phyloP scores from a whole-genome alignment of 2,888 invertebrate genomes.

The Mimachlamys varia region DNA sequence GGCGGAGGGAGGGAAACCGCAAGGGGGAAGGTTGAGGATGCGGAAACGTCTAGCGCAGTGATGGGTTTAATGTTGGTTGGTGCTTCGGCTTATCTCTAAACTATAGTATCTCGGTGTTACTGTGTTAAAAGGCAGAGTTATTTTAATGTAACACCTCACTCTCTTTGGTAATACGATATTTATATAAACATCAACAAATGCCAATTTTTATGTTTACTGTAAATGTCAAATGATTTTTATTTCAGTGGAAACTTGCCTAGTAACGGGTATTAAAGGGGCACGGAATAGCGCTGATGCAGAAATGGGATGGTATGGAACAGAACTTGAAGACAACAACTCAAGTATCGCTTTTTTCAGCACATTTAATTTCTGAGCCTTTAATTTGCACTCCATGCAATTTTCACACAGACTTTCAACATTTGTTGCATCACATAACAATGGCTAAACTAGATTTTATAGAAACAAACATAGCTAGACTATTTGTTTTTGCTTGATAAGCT shows the following conservation, averaged over 20 bases:
- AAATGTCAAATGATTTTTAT: background rate
- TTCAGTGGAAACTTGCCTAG: background rate
- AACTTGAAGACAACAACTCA: background rate
- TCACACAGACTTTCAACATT: no score
- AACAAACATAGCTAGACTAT: no score
- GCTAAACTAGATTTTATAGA: no score
- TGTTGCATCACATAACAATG: no score
- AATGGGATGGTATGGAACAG: background rate
- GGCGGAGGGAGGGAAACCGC: no score
- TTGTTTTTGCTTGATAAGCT: no score
- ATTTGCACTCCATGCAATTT: no score
- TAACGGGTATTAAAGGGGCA: background rate
- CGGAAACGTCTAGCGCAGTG: background rate
- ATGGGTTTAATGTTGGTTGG: background rate
- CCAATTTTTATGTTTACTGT: background rate
- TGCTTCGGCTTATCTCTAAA: background rate
- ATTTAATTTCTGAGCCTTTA: no score
- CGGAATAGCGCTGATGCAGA: background rate
- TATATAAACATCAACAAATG: background rate
- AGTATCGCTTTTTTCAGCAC: no score
- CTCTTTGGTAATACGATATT: background rate
- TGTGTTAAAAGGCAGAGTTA: background rate
- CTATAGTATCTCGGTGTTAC: background rate
- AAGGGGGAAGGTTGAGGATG: background rate
- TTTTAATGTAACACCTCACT: background rate